Base-by-base conservation (phyloP, 2,113 vertebrate species). In the Rhea americana region DNA sequence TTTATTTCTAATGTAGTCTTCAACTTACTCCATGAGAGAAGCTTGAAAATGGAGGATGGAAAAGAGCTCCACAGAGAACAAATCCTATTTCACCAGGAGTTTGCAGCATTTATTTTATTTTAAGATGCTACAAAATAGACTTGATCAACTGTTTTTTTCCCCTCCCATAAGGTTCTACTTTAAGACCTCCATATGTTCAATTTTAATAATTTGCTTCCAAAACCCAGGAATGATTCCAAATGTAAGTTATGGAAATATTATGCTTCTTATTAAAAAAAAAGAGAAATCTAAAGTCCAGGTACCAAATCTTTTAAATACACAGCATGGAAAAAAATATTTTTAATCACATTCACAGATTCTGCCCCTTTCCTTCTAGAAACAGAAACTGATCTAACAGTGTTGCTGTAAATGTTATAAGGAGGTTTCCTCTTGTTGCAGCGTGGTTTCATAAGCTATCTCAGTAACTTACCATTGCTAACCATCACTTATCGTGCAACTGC, bases 161-260 rank as follows among this genome's bases (percentile, higher is more conserved):
- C 71, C 92, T 90, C 89, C 93, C 96, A 96, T 95, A 97, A 97
- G 96, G 91, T 97, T 98, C 96, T 97, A 97, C 97, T 97, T 98
- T 97, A 98, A 97, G 97, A 97, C 95, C 95, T 98, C 97, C 97
- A 97, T 98, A 98, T 98, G 97, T 94, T 98, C 97, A 97, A 82
- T 96, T 97, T 97, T 97, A 98, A 97, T 98, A 98, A 97, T 97
- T 96, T 97, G 81, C 81, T 97, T 97, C 85, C 48, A 92, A 97
- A 97, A 96, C 63, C 97, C 90, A 98, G 97, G 97, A 98, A 97
- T 83, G 76, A 94, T 95, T 98, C 97, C 97, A 98, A 98, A 97
- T 92, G 73, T 83, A 88, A 97, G 84, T 96, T 98, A 96, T 92
- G 94, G 97, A 97, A 98, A 97, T 97, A 97, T 94, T 97, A 88